These are phyloP conservation scores for Kradibia gibbosae DNA, from an alignment of 1,140 invertebrate species.

Conservation along the genomic window DNA sequence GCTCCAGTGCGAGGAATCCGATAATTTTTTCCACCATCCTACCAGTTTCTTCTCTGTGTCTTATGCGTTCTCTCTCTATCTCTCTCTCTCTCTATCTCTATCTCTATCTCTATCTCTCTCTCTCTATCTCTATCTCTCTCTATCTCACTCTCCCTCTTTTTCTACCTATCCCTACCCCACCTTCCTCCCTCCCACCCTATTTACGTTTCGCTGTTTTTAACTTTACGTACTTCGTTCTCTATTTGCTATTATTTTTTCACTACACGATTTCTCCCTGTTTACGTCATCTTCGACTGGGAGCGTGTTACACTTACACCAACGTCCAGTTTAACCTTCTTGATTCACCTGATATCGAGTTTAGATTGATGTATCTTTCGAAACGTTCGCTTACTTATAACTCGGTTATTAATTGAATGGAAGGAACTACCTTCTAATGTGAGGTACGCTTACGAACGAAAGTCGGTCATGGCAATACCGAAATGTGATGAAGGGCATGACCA, in stretches of 20 bases:
- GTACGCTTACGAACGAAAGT: background rate
- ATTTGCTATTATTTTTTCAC: background rate
- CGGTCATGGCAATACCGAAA: conserved; percentile 37
- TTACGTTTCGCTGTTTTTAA: no score
- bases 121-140: background rate
- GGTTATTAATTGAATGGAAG: background rate
- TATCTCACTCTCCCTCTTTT: background rate
- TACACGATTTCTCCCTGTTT: background rate
- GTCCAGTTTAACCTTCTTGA: background rate
- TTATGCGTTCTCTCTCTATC: background rate
- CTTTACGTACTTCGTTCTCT: background rate
- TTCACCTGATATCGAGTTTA: conserved; percentile 3
- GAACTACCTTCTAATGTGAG: background rate
- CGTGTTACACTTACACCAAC: background rate
- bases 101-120: no score
- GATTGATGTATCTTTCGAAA: conserved; percentile 9
- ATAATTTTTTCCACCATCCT: background rate
- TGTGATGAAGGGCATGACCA: conserved; percentile 44
- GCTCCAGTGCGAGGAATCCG: background rate
- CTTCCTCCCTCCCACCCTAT: no score
- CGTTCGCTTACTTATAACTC: background rate
- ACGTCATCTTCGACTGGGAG: background rate
- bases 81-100: background rate
- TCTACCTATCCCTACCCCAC: background rate
- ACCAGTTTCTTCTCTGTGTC: no score